Evolutionary conservation across 1,140 invertebrate genomes (phyloP).

Genomic region (Saccostrea cuccullata): DNA sequence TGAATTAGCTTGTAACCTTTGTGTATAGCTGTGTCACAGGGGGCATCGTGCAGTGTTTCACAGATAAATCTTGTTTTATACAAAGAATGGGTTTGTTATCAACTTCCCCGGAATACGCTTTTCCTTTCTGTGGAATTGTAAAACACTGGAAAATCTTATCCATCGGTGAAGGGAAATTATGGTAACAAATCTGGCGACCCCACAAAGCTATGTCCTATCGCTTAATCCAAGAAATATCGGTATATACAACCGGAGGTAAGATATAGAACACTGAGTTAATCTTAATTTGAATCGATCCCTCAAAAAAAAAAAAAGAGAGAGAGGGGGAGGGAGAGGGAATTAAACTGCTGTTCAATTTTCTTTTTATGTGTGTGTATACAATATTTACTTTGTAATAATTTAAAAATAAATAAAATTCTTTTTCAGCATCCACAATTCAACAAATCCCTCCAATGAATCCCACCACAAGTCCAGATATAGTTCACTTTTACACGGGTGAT

Average conservation of each 20-base stretch:
- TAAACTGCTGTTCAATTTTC: not conserved
- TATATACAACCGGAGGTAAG: not conserved
- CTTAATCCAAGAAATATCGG: not conserved
- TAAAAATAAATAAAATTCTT: not conserved
- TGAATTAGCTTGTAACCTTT: no score
- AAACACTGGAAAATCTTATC: not conserved
- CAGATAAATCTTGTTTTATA: not conserved
- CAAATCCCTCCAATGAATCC: not conserved
- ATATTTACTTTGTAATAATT: not conserved
- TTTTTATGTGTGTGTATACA: no score
- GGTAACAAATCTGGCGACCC: constrained; percentile 4
- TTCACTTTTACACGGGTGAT: constrained; percentile 2
- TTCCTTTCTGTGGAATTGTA: constrained; percentile 9
- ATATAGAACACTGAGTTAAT: not conserved
- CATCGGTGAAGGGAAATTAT: not conserved
- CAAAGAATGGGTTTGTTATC: not conserved
- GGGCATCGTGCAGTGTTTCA: no score
- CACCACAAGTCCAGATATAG: not conserved
- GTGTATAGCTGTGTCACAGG: no score
- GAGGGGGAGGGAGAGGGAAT: not conserved
- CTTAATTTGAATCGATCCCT: not conserved
- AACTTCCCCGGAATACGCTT: not conserved
- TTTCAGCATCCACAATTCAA: not conserved
- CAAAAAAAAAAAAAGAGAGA: not conserved
- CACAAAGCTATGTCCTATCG: not conserved